Base-by-base conservation (phyloP, 2,888 invertebrate genomes). In the Agrotis segetum region DNA sequence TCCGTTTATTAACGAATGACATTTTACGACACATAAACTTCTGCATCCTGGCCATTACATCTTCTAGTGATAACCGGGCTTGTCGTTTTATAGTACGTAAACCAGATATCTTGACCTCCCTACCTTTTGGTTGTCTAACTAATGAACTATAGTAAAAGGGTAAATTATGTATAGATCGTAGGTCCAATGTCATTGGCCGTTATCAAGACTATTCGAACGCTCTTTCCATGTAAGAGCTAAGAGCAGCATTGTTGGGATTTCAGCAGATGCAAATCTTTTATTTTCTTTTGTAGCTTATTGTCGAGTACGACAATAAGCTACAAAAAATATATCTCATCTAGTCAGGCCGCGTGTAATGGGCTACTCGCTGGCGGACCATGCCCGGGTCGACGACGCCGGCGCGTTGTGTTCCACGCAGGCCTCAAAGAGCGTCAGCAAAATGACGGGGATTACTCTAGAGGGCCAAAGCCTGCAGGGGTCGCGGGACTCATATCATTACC, bases 11-110 rank as follows among this genome's bases (percentile, higher is more conserved):
- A 89, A 88, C 86, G 85, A 88, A 89, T 84, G 78, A 75, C 68
- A 71, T 86, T 92, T 92, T 92, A 92, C 85, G 83, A 81, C 82
- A 83, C 87, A 91, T 92, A 92, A 92, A 90, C 85, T 40, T 88
- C 80, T 82, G 86, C 85, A 83, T 83, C 79, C 70, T 83, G 74
- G 78, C 74, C 83, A 83, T 87, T 87, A 88, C 88, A 81, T 76
- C 71, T 72, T 82, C 87, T 87, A 88, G 88, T 91, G 90, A 89
- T 90, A 91, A 90, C 89, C 90, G 88, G 88, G 75, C 87, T 84
- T 79, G 82, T 82, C 77, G 74, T 89, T 88, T 88, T 85, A 88
- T 85, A 86, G 78, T 77, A 63, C 69, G 44, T 64, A 66, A 74
- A 71, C 89, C 88, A 88, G 80, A 74, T 68, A 70, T n/a, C 17